Base-by-base conservation (phyloP, 2,888 invertebrate genomes). In the Ctenicera cuprea region DNA sequence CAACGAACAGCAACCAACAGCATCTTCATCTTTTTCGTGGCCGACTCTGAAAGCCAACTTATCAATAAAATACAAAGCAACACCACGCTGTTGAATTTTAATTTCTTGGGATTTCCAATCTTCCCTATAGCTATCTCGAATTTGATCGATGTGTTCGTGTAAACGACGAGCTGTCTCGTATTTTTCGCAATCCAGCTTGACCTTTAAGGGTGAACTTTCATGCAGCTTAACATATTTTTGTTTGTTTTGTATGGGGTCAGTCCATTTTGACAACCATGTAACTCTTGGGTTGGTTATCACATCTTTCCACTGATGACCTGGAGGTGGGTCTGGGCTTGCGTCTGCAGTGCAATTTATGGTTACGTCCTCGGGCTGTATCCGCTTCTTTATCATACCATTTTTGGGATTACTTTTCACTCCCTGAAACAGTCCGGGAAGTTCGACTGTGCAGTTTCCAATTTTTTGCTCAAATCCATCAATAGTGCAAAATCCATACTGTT, bases 51-150 rank as follows among this genome's bases (percentile, higher is more conserved):
- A 90, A 12, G 99, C 99, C 73, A 99, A 90, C 83, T 96, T 97
- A 88, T 99, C 99, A 85, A 99, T 99, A 83, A 99, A 99, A 85
- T 99, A 99, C 64, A 99, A 89, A 1, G 99, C 99, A 0, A 99
- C 99, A 54, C 98, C 97, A 79, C 99, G 89, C 86, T 99, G 99
- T 52, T 99, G 90, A n/a, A 98, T 94, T 75, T 96, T 91, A 99
- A 99, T 99, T 88, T 99, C 99, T 85, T 99, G 98, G 12, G 96
- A 96, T 86, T 98, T 98, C 95, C 96, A 98, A 87, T 99, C 98
- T 71, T 92, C 90, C 61, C 89, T 90, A 88, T 99, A 99, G 80
- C 92, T 90, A 11, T 76, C 75, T 77, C 99, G 92, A 82, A 99
- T 99, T 87, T 95, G 95, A 83, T 97, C 95, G 80, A 99, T 97